phyloP scores from a whole-genome alignment of 2,888 invertebrate species.

The Cheilosia urbana region DNA sequence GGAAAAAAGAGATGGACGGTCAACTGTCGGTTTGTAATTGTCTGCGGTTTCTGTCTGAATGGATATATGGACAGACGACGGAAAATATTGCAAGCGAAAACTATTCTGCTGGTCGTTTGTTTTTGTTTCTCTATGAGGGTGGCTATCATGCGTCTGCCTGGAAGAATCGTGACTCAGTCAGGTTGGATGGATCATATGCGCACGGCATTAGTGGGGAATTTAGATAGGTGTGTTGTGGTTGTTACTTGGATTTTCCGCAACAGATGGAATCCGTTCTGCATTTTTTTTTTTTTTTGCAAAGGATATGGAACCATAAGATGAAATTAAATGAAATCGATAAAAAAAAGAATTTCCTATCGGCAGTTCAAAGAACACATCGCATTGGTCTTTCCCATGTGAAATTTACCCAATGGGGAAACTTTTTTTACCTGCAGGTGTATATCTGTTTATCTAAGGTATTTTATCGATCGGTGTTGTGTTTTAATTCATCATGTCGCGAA shows the following conservation, averaged over 20 bases:
- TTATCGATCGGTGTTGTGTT: neutral
- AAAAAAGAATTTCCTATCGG: too few species aligned
- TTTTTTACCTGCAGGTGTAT: neutral
- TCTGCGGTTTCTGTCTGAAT: conserved; percentile 50
- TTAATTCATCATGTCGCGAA: conserved; percentile 19
- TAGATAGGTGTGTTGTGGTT: neutral
- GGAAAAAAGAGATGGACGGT: conserved; percentile 13
- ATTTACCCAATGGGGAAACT: conserved; percentile 32
- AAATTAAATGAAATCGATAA: neutral
- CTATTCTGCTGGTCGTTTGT: conserved; percentile 15
- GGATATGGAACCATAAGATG: too few species aligned
- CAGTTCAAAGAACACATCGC: too few species aligned
- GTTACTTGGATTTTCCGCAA: conserved; percentile 14
- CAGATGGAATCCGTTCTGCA: neutral
- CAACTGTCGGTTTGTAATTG: conserved; percentile 39
- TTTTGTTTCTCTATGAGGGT: conserved; percentile 33
- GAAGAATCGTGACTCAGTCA: conserved; percentile 46
- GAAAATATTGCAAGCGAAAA: conserved; percentile 14
- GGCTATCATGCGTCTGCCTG: conserved; percentile 44
- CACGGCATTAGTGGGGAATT: conserved; percentile 34
- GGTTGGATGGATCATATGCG: conserved; percentile 37
- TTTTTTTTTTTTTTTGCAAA: too few species aligned
- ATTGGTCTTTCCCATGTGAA: conserved; percentile 12
- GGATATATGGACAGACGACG: conserved; percentile 19
- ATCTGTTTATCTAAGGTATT: neutral